Evolutionary conservation across 2,888 invertebrate species (phyloP).

Genomic region (Melipona bicolor): DNA sequence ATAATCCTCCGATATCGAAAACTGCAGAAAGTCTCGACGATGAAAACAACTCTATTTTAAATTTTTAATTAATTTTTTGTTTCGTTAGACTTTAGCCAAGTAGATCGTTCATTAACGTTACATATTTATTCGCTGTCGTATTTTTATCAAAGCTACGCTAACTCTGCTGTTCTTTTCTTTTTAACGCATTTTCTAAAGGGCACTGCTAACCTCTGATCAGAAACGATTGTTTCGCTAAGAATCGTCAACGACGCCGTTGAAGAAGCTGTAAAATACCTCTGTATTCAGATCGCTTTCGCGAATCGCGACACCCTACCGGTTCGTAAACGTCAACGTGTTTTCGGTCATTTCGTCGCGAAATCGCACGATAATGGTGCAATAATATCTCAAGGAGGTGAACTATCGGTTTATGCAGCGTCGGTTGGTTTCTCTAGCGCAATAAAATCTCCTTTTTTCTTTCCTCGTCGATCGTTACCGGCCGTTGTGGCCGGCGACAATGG

Average conservation of each 20-base stretch:
- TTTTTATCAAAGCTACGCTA: too few species aligned
- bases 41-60: too few species aligned
- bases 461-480: neutral
- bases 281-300: constrained; percentile 49
- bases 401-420: constrained; percentile 3
- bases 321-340: constrained; percentile 37
- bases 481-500: constrained; percentile 48
- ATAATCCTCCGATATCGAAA: too few species aligned
- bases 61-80: too few species aligned
- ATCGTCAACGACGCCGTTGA: constrained; percentile 59
- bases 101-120: too few species aligned
- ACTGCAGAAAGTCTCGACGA: too few species aligned
- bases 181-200: too few species aligned
- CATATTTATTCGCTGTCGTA: too few species aligned
- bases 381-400: constrained; percentile 11
- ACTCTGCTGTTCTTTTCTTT: too few species aligned
- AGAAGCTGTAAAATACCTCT: constrained; percentile 44
- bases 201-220: neutral
- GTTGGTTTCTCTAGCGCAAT: neutral
- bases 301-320: constrained; percentile 18
- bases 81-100: too few species aligned
- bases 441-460: constrained; percentile 13
- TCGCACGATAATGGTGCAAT: neutral
- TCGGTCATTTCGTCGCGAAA: constrained; percentile 7
- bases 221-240: constrained; percentile 28